These are phyloP conservation scores for Conops quadrifasciatus DNA, from an alignment of 2,888 invertebrate genomes.

Conservation along the genomic window DNA sequence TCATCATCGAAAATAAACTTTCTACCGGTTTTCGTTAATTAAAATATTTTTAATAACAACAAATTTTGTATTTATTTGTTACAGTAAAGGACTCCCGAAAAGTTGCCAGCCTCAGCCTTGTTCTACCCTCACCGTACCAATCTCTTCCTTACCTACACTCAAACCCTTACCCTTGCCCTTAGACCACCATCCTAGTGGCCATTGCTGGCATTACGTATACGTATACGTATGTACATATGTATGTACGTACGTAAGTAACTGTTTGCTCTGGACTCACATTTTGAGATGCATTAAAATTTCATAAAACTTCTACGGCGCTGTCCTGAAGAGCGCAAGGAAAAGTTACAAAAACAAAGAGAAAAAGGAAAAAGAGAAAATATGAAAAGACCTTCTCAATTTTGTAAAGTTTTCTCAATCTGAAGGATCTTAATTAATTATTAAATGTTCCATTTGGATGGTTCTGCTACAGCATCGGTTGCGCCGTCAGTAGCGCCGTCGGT, in stretches of 20 bases:
- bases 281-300: conserved; percentile 61
- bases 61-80: conserved; percentile 22
- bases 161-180: too few species aligned
- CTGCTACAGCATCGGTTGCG: conserved; percentile 31
- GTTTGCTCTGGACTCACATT: conserved; percentile 49
- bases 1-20: conserved; percentile 40
- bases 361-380: conserved; percentile 40
- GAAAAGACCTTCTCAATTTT: conserved; percentile 30
- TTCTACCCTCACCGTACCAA: too few species aligned
- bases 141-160: too few species aligned
- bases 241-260: neutral
- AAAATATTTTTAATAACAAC: conserved; percentile 57
- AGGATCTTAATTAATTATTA: conserved; percentile 56
- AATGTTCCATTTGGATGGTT: conserved; percentile 55
- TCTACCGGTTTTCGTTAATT: conserved; percentile 55
- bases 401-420: conserved; percentile 38
- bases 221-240: too few species aligned
- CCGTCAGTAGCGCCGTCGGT: conserved; percentile 10
- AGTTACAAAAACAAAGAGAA: conserved; percentile 36
- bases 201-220: too few species aligned
- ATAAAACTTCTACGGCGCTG: conserved; percentile 53
- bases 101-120: too few species aligned
- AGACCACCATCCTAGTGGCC: too few species aligned
- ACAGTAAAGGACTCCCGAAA: too few species aligned
- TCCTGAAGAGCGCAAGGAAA: conserved; percentile 48